A percentile compares a stretch with the other conserved stretches of the same genome.
These are phyloP conservation scores for Achlya flavicornis DNA, from an alignment of 2,888 invertebrate genomes.

Conservation along the genomic window DNA sequence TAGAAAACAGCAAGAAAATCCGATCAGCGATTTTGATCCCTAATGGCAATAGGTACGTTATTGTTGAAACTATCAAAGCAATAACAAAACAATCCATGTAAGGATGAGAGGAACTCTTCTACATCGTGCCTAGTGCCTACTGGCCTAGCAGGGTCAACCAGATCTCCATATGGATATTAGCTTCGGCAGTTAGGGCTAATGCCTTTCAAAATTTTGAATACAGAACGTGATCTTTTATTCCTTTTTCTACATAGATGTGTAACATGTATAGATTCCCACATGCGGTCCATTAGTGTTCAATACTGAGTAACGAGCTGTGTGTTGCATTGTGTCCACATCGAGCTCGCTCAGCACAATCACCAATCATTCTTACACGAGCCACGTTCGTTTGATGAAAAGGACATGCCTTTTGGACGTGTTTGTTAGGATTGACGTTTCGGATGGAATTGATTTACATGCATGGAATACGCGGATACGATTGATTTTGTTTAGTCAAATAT, in stretches of 20 bases:
- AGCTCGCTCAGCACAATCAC: neutral
- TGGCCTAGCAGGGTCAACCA: neutral
- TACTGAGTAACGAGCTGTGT: conserved; percentile 14
- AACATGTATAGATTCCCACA: conserved; percentile 15
- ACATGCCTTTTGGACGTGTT: conserved; percentile 6
- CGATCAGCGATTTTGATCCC: neutral
- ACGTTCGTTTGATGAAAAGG: conserved; percentile 5
- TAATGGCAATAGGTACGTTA: neutral
- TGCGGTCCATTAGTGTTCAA: conserved; percentile 26
- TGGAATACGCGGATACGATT: neutral
- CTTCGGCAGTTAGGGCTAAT: neutral
- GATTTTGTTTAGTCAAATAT: neutral
- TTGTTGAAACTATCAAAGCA: neutral
- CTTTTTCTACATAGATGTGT: conserved; percentile 15
- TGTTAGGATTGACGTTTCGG: conserved; percentile 3
- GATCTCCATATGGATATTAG: neutral
- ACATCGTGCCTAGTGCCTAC: neutral
- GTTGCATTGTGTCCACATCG: conserved; percentile 4
- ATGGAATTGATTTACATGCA: neutral
- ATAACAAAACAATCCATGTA: neutral
- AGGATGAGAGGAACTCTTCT: neutral
- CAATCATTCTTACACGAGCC: conserved; percentile 3
- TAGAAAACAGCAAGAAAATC: neutral
- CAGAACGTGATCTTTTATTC: conserved; percentile 19
- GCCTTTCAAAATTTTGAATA: conserved; percentile 4